Base-by-base conservation (phyloP, 30 jellyfish, hydroid and myxozoan species). In the Aurelia aurita complex sp. Pacific region DNA sequence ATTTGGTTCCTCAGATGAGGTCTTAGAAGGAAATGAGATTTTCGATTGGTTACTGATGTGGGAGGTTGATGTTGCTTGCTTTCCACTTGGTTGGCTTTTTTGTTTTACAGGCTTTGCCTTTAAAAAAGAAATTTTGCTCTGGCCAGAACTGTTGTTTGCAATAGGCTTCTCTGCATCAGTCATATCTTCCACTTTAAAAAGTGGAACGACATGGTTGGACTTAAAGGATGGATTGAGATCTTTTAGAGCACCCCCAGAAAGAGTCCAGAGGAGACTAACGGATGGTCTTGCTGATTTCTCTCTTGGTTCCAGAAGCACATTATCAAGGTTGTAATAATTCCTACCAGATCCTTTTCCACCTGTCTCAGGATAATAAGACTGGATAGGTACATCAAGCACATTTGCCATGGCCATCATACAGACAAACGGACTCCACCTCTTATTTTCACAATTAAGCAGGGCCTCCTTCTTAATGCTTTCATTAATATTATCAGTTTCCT, bases 401-500 rank as follows among this genome's bases (percentile, higher is more conserved):
- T 35, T 67, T 9, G 77, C 46, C 14, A 67, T 13, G 46, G 40
- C 77, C 77, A 67, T 67, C 46, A 67, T 16, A 32, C 77, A 67
- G 0, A 67, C 77, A n/a, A n/a, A n/a, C n/a, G n/a, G n/a, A n/a
- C 76, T 67, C 76, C 46, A 67, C 53, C 77, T 67, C 53, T 67
- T 29, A 67, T 67, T 32, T 32, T 67, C 18, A 35, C 77, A 67
- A 6, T 67, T 67, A 16, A 16, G 1, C 46, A 67, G 10, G 17
- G 77, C 77, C 18, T 67, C 77, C 3, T 5, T 67, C 33, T 67
- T 35, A 67, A 67, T 32, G 46, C 35, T 13, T 34, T 67, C 46
- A 67, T 4, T 35, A 1, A 16, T 14, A 67, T 67, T 29, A 10
- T 13, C 19, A 67, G 35, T 35, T 67, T n/a, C 5, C 18, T 32